Percentiles rank a stretch among this genome's conserved stretches.
Conservation (phyloP, 2,797 vertebrate species). For the Danio choprae region DNA sequence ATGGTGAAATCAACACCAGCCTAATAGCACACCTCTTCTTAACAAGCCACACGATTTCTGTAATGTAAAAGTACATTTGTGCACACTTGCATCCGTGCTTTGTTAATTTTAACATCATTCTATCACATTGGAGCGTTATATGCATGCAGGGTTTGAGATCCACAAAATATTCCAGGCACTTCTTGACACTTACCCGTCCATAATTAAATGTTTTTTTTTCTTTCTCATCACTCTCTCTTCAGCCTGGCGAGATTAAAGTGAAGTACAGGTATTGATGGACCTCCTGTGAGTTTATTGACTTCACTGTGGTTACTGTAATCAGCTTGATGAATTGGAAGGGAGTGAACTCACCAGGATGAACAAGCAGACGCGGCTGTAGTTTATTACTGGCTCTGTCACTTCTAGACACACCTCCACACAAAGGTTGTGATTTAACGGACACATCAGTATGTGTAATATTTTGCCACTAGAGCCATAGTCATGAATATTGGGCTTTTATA, state of each 20-base stretch:
- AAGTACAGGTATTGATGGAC: conserved; percentile 57
- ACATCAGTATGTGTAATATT: background rate
- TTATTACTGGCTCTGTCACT: conserved; percentile 13
- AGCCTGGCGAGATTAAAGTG: conserved; percentile 50
- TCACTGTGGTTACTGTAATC: conserved; percentile 57
- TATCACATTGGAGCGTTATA: background rate
- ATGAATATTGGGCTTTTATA: background rate
- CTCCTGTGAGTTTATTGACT: conserved; percentile 58
- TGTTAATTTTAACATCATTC: too few relatives aligned
- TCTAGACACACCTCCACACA: conserved; percentile 10
- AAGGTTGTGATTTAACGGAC: conserved; percentile 6
- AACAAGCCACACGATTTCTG: background rate
- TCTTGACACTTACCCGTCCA: background rate
- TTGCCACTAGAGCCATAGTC: background rate
- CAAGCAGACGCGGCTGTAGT: conserved; percentile 18
- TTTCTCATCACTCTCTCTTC: conserved; percentile 21
- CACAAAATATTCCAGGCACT: background rate
- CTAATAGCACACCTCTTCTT: conserved; percentile 4
- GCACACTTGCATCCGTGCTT: background rate
- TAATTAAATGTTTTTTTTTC: conserved; percentile 22
- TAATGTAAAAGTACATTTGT: background rate
- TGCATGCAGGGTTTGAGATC: background rate
- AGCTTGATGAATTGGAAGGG: conserved; percentile 54
- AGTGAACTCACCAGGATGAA: conserved; percentile 39
- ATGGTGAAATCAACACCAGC: conserved; percentile 2